Evolutionary conservation across 2,888 invertebrate genomes (phyloP).

Genomic region (Nesidiocoris tenuis): DNA sequence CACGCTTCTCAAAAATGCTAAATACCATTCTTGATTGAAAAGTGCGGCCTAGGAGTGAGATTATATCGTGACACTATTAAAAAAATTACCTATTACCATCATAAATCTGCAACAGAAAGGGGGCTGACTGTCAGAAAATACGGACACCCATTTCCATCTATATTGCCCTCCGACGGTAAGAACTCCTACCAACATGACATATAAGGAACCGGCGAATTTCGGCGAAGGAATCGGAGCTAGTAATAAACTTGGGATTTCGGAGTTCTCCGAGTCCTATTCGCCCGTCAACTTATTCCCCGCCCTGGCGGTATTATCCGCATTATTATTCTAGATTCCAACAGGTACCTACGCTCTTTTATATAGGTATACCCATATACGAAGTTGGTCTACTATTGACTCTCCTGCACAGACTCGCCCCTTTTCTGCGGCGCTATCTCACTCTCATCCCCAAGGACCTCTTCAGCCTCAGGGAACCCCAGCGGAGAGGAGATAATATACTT

Average conservation of each 20-base stretch:
- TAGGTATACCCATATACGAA: background rate
- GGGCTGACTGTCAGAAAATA: too few species aligned
- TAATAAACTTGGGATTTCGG: background rate
- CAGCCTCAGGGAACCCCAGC: background rate
- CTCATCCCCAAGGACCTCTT: background rate
- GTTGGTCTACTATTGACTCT: background rate
- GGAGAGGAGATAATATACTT: background rate
- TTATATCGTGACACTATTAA: too few species aligned
- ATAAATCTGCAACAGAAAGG: too few species aligned
- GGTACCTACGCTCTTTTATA: conserved; percentile 3
- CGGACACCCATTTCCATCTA: too few species aligned
- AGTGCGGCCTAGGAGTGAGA: too few species aligned
- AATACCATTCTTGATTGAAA: too few species aligned
- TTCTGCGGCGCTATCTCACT: background rate
- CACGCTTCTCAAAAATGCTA: too few species aligned
- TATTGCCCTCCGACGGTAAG: too few species aligned
- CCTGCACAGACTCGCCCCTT: too few species aligned
- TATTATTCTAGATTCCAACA: conserved; percentile 12
- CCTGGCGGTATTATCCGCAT: background rate
- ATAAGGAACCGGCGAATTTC: too few species aligned
- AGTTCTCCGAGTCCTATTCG: background rate
- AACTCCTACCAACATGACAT: too few species aligned
- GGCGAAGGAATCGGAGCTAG: background rate
- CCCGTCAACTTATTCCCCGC: background rate
- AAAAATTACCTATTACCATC: too few species aligned